Evolutionary conservation across 2,113 vertebrate genomes (phyloP).

Genomic region (Arenaria interpres): DNA sequence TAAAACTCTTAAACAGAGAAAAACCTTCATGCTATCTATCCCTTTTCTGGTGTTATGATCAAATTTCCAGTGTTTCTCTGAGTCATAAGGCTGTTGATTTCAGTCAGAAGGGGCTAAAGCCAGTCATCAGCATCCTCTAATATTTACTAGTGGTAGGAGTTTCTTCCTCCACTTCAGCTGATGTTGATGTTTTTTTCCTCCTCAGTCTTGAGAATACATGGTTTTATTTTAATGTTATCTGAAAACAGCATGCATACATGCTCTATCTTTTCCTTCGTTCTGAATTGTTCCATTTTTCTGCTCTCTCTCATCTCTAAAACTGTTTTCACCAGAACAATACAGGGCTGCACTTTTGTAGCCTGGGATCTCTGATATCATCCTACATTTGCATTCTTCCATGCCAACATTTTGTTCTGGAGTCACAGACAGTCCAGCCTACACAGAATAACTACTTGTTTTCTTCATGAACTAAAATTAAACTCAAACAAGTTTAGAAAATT

Average conservation of each 20-base stretch:
- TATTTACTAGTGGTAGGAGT: neutral
- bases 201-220: neutral
- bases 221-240: neutral
- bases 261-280: neutral
- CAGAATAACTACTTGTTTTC: neutral
- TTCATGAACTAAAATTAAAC: neutral
- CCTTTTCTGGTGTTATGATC: neutral
- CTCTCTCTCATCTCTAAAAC: neutral
- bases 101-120: neutral
- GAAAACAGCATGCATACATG: neutral
- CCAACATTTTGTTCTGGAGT: neutral
- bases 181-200: neutral
- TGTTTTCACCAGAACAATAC: neutral
- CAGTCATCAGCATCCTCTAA: neutral
- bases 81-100: neutral
- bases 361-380: neutral
- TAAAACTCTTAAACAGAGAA: neutral
- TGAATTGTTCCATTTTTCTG: accelerated
- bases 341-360: neutral
- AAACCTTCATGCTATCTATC: neutral
- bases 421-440: neutral
- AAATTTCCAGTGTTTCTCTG: neutral
- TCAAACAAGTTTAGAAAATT: neutral
- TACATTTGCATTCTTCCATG: neutral
- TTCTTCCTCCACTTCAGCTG: neutral